Evolutionary conservation across 2,888 invertebrate genomes (phyloP), one percentile per base, ranked within the genome.

Genomic region (Ectemnius lituratus): DNA sequence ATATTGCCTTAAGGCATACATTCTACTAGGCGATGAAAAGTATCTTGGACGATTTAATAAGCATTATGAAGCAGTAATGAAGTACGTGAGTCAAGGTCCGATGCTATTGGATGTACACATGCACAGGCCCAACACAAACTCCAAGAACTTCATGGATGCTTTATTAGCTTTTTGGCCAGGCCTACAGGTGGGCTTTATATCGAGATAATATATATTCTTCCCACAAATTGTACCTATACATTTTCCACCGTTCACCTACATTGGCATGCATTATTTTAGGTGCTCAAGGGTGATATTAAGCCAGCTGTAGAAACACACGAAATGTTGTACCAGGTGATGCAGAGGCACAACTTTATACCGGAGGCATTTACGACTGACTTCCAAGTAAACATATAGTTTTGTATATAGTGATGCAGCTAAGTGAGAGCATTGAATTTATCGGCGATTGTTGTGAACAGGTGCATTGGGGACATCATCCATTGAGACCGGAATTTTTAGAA

Each of bases 301-400:
- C 97, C 98, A 8, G 99, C 99, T 0, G 98, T 99, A n/a, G 98
- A 99, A 92, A 98, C 98, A 0, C 99, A 99, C 89, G 99, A 99
- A 91, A 98, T 99, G 98, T 93, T 99, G 2, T 98, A 98, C 91
- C 99, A 99, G 92, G 98, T 99, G 14, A 97, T 98, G 94, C 97
- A 98, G 91, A 94, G 97, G 86, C 99, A 99, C 91, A 98, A 98
- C 78, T 99, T 99, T 91, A 95, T 99, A 86, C 99, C 99, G 0
- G 99, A 99, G 92, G 99, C 99, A 4, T 99, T 99, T 91, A 99
- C 99, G 0, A 97, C 97, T 0, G 99, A 99, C 91, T 98, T 99
- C 87, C 96, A 97, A 93, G 94, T 94, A 81, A 73, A 60, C 62
- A 73, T 74, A 37, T 1, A 37, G 37, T 8, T 23, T 11, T 37